Base-by-base conservation (phyloP, 2,113 vertebrate species). In the Castor canadensis region DNA sequence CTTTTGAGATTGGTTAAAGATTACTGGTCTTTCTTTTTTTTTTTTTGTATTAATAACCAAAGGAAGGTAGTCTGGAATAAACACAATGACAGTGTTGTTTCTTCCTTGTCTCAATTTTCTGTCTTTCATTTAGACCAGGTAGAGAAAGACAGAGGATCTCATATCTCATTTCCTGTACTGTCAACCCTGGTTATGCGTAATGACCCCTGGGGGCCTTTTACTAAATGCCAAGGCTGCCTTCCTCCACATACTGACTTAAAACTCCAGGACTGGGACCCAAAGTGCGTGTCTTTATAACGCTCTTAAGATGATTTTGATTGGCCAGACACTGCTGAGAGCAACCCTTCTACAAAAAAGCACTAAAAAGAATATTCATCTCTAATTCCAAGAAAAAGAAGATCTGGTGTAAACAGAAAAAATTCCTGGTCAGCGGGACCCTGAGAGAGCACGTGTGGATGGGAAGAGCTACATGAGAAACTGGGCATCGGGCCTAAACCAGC, bases 21-120 rank as follows among this genome's bases (percentile, higher is more conserved):
- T 69, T 45, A 3, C 43, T 64, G 60, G 76, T 83, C 22, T n/a
- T n/a, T n/a, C n/a, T n/a, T n/a, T n/a, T n/a, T n/a, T n/a, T n/a
- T 43, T 93, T 93, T 77, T 90, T 80, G 87, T 93, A 16, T 64
- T 67, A 75, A 32, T 67, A 82, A 73, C 40, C 64, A 73, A 83
- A 91, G 49, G 47, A 75, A 93, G 49, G 10, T 43, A 58, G 38
- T 79, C 72, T 64, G 38, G 64, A 62, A 56, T 40, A n/a, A 90
- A 91, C 54, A 67, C 19, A 66, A 35, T 10, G 56, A 58, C 26
- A 40, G 32, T 49, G 62, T 62, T n/a, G 16, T 73, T 26, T 80
- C 24, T 43, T 86, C 26, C 81, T 43, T n/a, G 16, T 15, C 12
- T 72, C 43, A 28, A 1, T 56, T 58, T 73, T 49, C 40, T n/a